Evolutionary conservation across 2,797 vertebrate genomes (phyloP), one percentile per base, ranked within the genome.

Genomic region (Megaceryle alcyon): DNA sequence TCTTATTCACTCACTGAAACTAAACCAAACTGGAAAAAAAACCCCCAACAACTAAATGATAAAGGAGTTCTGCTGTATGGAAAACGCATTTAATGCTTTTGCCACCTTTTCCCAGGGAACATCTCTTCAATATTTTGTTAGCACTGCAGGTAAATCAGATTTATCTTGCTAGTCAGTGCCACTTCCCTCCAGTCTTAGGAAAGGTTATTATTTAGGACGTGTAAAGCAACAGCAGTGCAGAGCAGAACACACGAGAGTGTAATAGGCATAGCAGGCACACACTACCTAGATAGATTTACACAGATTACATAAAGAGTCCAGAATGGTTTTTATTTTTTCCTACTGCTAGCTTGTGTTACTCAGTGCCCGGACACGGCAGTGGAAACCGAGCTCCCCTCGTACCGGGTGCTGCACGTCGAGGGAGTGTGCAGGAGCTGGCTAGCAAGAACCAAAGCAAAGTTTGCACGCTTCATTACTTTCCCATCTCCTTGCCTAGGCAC

Each of bases 1-100:
- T 88, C 64, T 95, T 83, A 83, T 49, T 81, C 77, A 53, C 57
- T 82, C 83, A 80, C 51, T 61, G n/a, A 86, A 96, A 93, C 35
- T 59, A 95, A 94, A 90, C n/a, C 35, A 70, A 93, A 66, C 19
- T 8, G 8, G 13, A 28, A 51, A 51, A 26, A 37, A 11, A 44
- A 57, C 19, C 26, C 49, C 49, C 49, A 49, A 76, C 76, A 63
- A n/a, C 14, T 76, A 53, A 63, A 9, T 20, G 75, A 82, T 66
- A 96, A 91, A 96, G 49, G 35, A 81, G 16, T 10, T 70, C 31
- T 56, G 28, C 39, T 66, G 53, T 56, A 82, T 19, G 61, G 57
- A 72, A 96, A 91, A 84, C 35, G 8, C 48, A 80, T 54, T 86
- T 85, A 88, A 29, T 73, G 31, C 49, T 68, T 46, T 33, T 90